Evolutionary conservation across 1,140 invertebrate genomes (phyloP).

Genomic region (Galleria mellonella): DNA sequence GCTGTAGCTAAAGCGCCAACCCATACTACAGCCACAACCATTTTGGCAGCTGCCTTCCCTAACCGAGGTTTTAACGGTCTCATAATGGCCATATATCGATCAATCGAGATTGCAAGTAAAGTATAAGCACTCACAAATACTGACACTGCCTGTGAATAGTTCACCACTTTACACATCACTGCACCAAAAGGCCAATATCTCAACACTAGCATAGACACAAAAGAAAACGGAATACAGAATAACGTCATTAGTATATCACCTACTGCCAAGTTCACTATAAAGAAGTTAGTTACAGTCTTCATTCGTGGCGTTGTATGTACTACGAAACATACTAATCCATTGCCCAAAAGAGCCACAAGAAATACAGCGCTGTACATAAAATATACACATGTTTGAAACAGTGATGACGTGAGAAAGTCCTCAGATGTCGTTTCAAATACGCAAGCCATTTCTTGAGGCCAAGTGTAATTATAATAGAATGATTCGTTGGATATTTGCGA

Average conservation of each 20-base stretch:
- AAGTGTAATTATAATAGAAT: neutral
- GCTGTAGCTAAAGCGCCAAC: constrained; percentile 85
- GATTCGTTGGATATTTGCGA: neutral
- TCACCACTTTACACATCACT: constrained; percentile 84
- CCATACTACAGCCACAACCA: constrained; percentile 86
- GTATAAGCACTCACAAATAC: constrained; percentile 91
- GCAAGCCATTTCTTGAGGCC: neutral
- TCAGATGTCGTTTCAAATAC: constrained; percentile 10
- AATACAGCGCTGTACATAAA: constrained; percentile 84
- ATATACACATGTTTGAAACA: constrained; percentile 81
- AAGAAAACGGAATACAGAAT: constrained; percentile 90
- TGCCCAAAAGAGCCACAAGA: constrained; percentile 83
- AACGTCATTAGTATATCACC: constrained; percentile 89
- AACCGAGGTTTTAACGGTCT: constrained; percentile 88
- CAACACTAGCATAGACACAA: constrained; percentile 82
- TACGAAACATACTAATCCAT: constrained; percentile 88
- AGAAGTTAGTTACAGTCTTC: constrained; percentile 91
- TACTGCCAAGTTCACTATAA: constrained; percentile 89
- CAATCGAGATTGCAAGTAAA: constrained; percentile 88
- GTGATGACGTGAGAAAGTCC: constrained; percentile 37
- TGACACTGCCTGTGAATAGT: constrained; percentile 86
- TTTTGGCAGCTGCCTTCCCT: constrained; percentile 80
- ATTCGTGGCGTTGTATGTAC: constrained; percentile 85
- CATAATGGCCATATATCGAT: constrained; percentile 91
- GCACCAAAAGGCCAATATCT: constrained; percentile 88